Conservation (phyloP, 2,113 vertebrate species). For the Cephalophus harveyi region DNA sequence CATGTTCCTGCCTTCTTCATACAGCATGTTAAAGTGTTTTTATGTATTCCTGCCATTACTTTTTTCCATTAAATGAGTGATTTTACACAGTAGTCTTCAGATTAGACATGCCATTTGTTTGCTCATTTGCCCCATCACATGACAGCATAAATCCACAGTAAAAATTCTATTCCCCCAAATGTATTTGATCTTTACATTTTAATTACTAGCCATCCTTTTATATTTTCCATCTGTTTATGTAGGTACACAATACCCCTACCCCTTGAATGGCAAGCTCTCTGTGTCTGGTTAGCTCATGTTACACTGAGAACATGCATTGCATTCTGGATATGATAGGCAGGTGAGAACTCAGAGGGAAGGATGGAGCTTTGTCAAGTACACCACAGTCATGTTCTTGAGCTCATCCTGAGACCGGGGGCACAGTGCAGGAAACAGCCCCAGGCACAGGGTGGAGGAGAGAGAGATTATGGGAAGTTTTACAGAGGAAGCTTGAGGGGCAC, state of each 20-base stretch:
- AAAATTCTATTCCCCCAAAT: not conserved
- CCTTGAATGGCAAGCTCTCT: not conserved
- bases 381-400: not conserved
- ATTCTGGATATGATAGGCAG: not conserved
- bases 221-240: not conserved
- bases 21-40: not conserved
- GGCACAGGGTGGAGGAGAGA: not conserved
- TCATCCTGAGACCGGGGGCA: not conserved
- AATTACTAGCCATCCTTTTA: not conserved
- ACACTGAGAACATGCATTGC: not conserved
- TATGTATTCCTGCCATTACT: not conserved
- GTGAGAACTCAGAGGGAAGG: not conserved
- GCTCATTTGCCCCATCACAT: not conserved
- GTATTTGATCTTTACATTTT: not conserved
- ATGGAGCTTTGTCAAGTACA: not conserved
- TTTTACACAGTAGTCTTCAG: not conserved
- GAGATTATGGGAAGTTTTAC: not conserved
- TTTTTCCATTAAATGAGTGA: not conserved
- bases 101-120: not conserved
- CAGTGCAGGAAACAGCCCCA: not conserved
- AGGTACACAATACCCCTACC: accelerated
- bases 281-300: not conserved
- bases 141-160: not conserved
- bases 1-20: not conserved
- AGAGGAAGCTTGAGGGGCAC: not conserved